These are phyloP conservation scores for Perdita meconis DNA, from an alignment of 2,888 invertebrate genomes.

Conservation along the genomic window DNA sequence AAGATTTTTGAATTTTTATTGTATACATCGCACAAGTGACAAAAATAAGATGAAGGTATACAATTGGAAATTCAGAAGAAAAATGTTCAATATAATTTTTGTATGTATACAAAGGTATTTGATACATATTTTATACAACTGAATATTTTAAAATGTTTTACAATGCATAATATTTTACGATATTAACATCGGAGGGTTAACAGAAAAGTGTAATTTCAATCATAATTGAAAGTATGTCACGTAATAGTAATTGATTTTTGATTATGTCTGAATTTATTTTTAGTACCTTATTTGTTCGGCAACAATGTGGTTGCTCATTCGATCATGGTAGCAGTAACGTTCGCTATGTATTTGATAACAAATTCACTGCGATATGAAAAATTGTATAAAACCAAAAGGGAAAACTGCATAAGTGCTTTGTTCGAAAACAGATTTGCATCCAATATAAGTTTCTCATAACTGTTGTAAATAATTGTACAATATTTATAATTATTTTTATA, in stretches of 20 bases:
- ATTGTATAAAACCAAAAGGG: background rate
- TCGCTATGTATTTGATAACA: constrained; percentile 18
- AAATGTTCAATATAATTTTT: constrained; percentile 4
- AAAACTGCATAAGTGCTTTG: constrained; percentile 8
- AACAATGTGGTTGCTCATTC: constrained; percentile 15
- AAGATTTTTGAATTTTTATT: background rate
- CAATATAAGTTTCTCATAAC: constrained; percentile 8
- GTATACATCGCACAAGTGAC: background rate
- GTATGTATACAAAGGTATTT: constrained; percentile 5
- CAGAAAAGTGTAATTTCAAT: constrained; percentile 34
- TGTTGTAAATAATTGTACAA: constrained; percentile 48
- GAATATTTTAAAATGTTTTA: background rate
- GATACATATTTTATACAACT: background rate
- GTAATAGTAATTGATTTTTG: constrained; percentile 29
- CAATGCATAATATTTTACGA: constrained; percentile 3
- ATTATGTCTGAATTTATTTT: constrained; percentile 16
- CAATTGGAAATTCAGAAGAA: background rate
- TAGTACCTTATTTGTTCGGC: constrained; percentile 15
- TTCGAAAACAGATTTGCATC: background rate
- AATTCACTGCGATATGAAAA: too few relatives aligned
- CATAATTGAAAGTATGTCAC: constrained; percentile 35
- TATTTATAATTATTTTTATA: constrained; percentile 23
- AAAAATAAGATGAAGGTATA: too few relatives aligned
- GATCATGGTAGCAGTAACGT: constrained; percentile 4
- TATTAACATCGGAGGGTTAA: constrained; percentile 41